Evolutionary conservation across 2,113 vertebrate genomes (phyloP).

Genomic region (Nematolebias whitei): DNA sequence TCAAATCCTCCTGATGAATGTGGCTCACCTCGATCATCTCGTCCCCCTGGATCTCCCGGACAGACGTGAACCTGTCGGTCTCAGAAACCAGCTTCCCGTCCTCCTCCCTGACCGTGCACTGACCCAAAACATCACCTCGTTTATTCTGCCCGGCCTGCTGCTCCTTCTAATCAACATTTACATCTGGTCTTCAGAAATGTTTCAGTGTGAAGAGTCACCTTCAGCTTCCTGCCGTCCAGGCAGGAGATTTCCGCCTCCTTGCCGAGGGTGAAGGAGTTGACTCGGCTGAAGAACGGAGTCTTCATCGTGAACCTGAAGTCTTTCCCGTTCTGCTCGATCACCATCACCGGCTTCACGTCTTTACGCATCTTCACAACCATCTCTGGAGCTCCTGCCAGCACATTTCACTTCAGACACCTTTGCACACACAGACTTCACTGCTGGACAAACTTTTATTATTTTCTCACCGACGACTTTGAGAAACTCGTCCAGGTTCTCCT

Average conservation of each 20-base stretch:
- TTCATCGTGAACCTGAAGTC: slow-evolving; percentile 83
- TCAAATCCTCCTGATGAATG: not conserved
- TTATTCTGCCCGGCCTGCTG: not conserved
- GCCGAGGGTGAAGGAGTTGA: slow-evolving; percentile 81
- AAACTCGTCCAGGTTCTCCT: slow-evolving; percentile 85
- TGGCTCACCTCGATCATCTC: slow-evolving; percentile 87
- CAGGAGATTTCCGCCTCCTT: slow-evolving; percentile 80
- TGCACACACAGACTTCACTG: accelerated
- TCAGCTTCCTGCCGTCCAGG: slow-evolving; percentile 69
- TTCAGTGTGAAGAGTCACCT: slow-evolving; percentile 48
- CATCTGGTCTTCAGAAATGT: too few species aligned
- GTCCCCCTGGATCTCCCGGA: slow-evolving; percentile 82
- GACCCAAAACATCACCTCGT: not conserved
- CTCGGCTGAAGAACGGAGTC: slow-evolving; percentile 76
- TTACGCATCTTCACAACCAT: slow-evolving; percentile 81
- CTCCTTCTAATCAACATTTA: too few species aligned
- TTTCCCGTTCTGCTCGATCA: slow-evolving; percentile 83
- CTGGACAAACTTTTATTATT: not conserved
- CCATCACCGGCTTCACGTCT: slow-evolving; percentile 80
- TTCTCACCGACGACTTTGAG: slow-evolving; percentile 82
- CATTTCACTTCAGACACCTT: accelerated
- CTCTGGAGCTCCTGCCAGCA: slow-evolving; percentile 77
- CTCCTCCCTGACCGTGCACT: slow-evolving; percentile 83
- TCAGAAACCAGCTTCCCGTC: slow-evolving; percentile 81
- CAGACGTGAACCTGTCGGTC: slow-evolving; percentile 79